Conservation (phyloP, 2,888 invertebrate species). For the Drepana falcataria region DNA sequence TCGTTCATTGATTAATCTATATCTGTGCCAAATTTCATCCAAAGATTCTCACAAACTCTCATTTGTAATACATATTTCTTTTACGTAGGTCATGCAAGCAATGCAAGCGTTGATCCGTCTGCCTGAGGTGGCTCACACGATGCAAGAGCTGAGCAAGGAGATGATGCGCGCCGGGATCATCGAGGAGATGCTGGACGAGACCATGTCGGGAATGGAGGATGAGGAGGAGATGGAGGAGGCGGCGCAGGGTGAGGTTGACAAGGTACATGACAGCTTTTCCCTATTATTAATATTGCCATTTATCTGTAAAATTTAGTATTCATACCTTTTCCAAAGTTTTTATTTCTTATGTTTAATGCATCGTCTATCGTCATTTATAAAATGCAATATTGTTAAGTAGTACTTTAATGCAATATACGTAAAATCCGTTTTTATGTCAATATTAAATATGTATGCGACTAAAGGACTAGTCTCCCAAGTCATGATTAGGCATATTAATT, state of each 20-base stretch:
- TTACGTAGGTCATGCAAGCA: slow-evolving; percentile 89
- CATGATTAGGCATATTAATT: neutral
- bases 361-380: too few relatives aligned
- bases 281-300: too few relatives aligned
- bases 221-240: slow-evolving; percentile 97
- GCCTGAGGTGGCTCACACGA: slow-evolving; percentile 96
- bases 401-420: too few relatives aligned
- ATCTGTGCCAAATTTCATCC: too few relatives aligned
- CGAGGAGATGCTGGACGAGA: slow-evolving; percentile 99
- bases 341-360: too few relatives aligned
- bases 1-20: too few relatives aligned
- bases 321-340: too few relatives aligned
- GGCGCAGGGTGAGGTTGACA: slow-evolving; percentile 95
- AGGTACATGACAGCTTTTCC: slow-evolving; percentile 69
- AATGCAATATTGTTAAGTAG: too few relatives aligned
- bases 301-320: too few relatives aligned
- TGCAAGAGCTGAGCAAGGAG: slow-evolving; percentile 98
- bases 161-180: slow-evolving; percentile 99
- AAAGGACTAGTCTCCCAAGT: neutral
- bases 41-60: too few relatives aligned
- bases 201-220: slow-evolving; percentile 95
- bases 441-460: too few relatives aligned
- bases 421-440: too few relatives aligned
- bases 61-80: neutral
- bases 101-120: slow-evolving; percentile 95